phyloP scores from a whole-genome alignment of 2,797 vertebrate species.

The Rhinophrynus dorsalis region DNA sequence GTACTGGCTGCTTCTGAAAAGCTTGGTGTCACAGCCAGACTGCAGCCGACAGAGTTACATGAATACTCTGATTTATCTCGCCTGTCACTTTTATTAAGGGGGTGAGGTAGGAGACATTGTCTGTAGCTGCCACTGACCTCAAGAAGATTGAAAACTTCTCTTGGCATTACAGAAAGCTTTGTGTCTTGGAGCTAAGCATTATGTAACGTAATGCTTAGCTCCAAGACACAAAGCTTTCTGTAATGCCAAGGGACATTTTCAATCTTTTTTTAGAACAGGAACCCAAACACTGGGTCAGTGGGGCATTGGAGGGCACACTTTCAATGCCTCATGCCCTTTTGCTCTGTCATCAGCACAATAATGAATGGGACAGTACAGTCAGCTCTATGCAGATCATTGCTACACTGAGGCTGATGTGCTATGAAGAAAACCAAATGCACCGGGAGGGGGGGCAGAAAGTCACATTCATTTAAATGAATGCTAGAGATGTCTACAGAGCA shows the following conservation, averaged over 20 bases:
- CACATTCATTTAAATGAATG: too few species aligned
- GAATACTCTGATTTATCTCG: constrained; percentile 32
- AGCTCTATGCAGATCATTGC: not conserved
- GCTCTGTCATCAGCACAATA: not conserved
- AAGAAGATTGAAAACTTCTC: constrained; percentile 23
- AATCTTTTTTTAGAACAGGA: too few species aligned
- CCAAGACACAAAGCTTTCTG: too few species aligned
- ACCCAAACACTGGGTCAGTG: constrained; percentile 11
- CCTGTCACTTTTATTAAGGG: constrained; percentile 13
- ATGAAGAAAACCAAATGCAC: too few species aligned
- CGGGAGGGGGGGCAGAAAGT: too few species aligned
- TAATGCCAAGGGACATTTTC: too few species aligned
- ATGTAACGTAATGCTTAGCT: too few species aligned
- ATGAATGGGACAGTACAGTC: not conserved
- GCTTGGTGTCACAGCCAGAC: constrained; percentile 16
- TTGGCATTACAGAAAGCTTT: constrained; percentile 17
- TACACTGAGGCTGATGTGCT: too few species aligned
- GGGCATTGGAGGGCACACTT: not conserved
- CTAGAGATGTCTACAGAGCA: too few species aligned
- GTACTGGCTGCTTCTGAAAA: constrained; percentile 29
- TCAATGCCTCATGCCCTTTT: not conserved
- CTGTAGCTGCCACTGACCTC: constrained; percentile 33
- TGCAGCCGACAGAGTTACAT: constrained; percentile 29
- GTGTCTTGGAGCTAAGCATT: constrained; percentile 13
- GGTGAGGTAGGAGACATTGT: constrained; percentile 20